These are phyloP conservation scores for Cheilosia pagana DNA, from an alignment of 2,888 invertebrate species.

Conservation along the genomic window DNA sequence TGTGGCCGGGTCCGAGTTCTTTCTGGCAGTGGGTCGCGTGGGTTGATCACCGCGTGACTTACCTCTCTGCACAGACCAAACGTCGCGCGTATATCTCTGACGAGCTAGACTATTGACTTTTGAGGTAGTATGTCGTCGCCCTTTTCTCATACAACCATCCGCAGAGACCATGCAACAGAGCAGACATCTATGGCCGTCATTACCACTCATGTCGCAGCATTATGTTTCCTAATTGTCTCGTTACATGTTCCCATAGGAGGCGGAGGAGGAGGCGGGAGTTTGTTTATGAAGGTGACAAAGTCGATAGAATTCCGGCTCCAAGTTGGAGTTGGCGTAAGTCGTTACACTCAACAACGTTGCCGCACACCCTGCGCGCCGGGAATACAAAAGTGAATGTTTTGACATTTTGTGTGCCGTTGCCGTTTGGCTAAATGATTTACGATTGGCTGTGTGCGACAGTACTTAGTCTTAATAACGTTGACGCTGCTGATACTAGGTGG, in stretches of 20 bases:
- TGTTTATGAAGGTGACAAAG: constrained; percentile 68
- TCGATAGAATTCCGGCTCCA: constrained; percentile 59
- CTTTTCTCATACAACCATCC: constrained; percentile 46
- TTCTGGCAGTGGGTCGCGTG: constrained; percentile 41
- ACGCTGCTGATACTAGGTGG: constrained; percentile 31
- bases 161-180: constrained; percentile 21
- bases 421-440: constrained; percentile 65
- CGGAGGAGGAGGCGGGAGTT: constrained; percentile 52
- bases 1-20: constrained; percentile 37
- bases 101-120: constrained; percentile 60
- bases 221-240: constrained; percentile 74
- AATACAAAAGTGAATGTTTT: constrained; percentile 69
- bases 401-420: constrained; percentile 67
- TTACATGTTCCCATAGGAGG: constrained; percentile 55
- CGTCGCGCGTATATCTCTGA: constrained; percentile 53
- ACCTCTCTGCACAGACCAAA: constrained; percentile 33
- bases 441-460: constrained; percentile 42
- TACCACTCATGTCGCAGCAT: constrained; percentile 72
- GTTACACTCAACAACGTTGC: constrained; percentile 1
- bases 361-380: not conserved
- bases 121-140: constrained; percentile 53
- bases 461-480: constrained; percentile 50
- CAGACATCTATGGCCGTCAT: constrained; percentile 67
- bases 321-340: constrained; percentile 37
- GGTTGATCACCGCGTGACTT: constrained; percentile 54